These are phyloP conservation scores for Pipra filicauda DNA, from an alignment of 2,113 vertebrate genomes.

Conservation along the genomic window DNA sequence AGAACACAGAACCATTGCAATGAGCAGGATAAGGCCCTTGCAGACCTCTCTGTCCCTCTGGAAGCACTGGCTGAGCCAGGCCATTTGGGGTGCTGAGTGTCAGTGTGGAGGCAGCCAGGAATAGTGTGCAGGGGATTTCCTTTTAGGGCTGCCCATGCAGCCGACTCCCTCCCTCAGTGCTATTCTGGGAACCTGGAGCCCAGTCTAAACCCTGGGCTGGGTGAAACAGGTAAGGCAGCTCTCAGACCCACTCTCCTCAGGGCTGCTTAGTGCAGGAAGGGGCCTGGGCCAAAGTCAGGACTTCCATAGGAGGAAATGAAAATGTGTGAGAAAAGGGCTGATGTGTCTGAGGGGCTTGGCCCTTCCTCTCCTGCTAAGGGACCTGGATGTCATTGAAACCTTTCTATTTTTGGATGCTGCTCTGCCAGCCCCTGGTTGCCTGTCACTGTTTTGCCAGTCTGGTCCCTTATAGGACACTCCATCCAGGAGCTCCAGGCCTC, in stretches of 20 bases:
- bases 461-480: background rate
- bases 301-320: background rate
- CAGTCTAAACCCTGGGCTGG: background rate
- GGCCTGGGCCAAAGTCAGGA: background rate
- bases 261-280: background rate
- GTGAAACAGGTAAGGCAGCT: background rate
- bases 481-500: background rate
- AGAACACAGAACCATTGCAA: background rate
- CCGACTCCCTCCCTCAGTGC: slow-evolving; percentile 8
- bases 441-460: background rate
- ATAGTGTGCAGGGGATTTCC: slow-evolving; percentile 82
- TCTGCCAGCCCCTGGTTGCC: background rate
- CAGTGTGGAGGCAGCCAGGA: slow-evolving; percentile 64
- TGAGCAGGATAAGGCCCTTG: background rate
- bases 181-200: slow-evolving; percentile 70
- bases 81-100: slow-evolving; percentile 37
- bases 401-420: slow-evolving; percentile 10
- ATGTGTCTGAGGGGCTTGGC: background rate
- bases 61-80: background rate
- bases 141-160: slow-evolving; percentile 78
- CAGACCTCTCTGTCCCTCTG: background rate
- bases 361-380: background rate
- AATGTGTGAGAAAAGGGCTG: fast-evolving
- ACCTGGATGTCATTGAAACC: background rate
- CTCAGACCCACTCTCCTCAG: background rate